Conservation (phyloP, 2,797 vertebrate species). For the Chanos chanos region DNA sequence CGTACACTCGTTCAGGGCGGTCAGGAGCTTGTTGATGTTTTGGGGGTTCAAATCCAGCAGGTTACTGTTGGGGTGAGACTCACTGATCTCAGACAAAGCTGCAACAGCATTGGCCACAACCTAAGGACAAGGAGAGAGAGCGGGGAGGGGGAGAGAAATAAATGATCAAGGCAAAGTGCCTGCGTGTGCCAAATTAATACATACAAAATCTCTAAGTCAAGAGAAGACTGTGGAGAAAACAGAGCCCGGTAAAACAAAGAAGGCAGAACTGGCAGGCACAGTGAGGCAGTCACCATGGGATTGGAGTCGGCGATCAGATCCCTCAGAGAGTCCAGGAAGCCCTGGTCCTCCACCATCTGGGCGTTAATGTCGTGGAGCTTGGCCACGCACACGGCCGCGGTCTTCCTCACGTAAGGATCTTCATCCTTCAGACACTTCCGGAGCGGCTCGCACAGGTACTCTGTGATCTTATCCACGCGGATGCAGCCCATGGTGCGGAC, state of each 20-base stretch:
- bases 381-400: slow-evolving; percentile 94
- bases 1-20: slow-evolving; percentile 93
- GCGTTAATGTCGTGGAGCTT: slow-evolving; percentile 99
- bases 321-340: slow-evolving; percentile 93
- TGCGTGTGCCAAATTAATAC: too few relatives aligned
- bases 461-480: slow-evolving; percentile 95
- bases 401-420: slow-evolving; percentile 97
- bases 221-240: neutral
- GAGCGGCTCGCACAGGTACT: slow-evolving; percentile 96
- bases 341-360: slow-evolving; percentile 99
- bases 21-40: slow-evolving; percentile 96
- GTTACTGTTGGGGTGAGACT: slow-evolving; percentile 96
- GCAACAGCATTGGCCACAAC: slow-evolving; percentile 96
- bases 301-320: slow-evolving; percentile 98
- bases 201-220: too few relatives aligned
- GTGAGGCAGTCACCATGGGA: slow-evolving; percentile 82
- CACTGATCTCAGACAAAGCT: slow-evolving; percentile 92
- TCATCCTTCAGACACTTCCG: slow-evolving; percentile 98
- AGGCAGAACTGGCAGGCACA: too few relatives aligned
- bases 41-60: slow-evolving; percentile 94
- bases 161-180: neutral
- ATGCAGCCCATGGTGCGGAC: slow-evolving; percentile 99
- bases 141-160: slow-evolving; percentile 2
- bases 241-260: neutral
- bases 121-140: slow-evolving; percentile 55